These are phyloP conservation scores for Aleiodes sp. DNA, from an alignment of 1,140 invertebrate species.

Conservation along the genomic window DNA sequence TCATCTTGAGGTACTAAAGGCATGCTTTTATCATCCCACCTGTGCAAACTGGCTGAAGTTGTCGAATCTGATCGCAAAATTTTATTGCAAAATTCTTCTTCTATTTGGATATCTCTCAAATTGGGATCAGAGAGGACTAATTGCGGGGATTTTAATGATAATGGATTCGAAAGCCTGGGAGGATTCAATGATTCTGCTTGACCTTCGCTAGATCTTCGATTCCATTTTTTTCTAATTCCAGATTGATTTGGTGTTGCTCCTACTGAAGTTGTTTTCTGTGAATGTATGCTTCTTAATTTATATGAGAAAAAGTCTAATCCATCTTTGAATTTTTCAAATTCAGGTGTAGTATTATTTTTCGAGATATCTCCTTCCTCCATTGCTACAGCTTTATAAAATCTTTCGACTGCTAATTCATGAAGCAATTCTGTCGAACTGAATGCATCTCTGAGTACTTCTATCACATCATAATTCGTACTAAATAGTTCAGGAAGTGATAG, in stretches of 20 bases:
- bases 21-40: slow-evolving; percentile 50
- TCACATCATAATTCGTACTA: slow-evolving; percentile 59
- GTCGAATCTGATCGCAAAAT: background rate
- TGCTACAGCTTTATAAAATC: slow-evolving; percentile 79
- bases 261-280: slow-evolving; percentile 50
- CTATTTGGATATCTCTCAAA: slow-evolving; percentile 38
- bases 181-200: slow-evolving; percentile 42
- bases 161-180: slow-evolving; percentile 27
- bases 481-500: slow-evolving; percentile 81
- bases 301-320: slow-evolving; percentile 8
- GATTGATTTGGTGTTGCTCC: slow-evolving; percentile 36
- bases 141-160: slow-evolving; percentile 33
- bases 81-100: background rate
- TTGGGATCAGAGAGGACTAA: slow-evolving; percentile 55
- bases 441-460: slow-evolving; percentile 71
- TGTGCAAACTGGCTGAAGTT: slow-evolving; percentile 37
- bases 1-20: slow-evolving; percentile 18
- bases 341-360: slow-evolving; percentile 42
- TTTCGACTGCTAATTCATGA: slow-evolving; percentile 80
- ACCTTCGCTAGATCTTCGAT: slow-evolving; percentile 56
- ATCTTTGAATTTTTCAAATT: slow-evolving; percentile 30
- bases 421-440: slow-evolving; percentile 84
- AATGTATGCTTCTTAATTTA: slow-evolving; percentile 38
- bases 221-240: slow-evolving; percentile 49
- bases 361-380: slow-evolving; percentile 73